Evolutionary conservation across 1,140 invertebrate genomes (phyloP).

Genomic region (Panagrolaimus sp.): DNA sequence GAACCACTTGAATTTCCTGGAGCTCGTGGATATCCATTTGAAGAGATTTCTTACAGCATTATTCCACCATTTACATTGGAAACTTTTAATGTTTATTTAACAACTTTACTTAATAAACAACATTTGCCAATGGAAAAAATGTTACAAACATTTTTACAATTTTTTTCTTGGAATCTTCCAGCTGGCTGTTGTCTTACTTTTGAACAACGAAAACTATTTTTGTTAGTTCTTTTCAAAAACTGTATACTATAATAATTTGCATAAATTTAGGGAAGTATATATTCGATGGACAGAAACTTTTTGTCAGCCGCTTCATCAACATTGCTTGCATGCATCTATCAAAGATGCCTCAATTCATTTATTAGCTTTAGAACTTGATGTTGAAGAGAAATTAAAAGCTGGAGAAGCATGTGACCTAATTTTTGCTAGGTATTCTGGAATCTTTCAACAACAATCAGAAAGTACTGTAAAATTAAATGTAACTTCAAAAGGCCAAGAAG

Average conservation of each 20-base stretch:
- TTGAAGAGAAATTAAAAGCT: neutral
- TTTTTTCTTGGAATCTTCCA: neutral
- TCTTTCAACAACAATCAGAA: neutral
- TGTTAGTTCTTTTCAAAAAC: too few species aligned
- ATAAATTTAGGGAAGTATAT: neutral
- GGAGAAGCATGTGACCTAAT: neutral
- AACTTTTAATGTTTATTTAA: constrained; percentile 1
- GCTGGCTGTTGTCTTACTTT: neutral
- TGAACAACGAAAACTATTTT: neutral
- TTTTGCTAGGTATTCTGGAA: neutral
- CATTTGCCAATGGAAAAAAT: neutral
- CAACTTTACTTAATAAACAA: neutral
- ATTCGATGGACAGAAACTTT: neutral
- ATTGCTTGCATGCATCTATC: neutral
- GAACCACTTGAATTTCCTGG: neutral
- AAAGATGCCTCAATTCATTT: neutral
- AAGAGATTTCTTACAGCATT: neutral
- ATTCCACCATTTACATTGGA: neutral
- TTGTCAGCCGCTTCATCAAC: neutral
- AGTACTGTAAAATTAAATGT: neutral
- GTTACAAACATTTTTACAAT: neutral
- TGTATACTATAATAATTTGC: neutral
- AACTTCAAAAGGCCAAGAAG: neutral
- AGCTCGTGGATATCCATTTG: neutral
- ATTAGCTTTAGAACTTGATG: neutral